phyloP scores from a whole-genome alignment of 2,113 vertebrate species.

The Sinocyclocheilus anophthalmus region DNA sequence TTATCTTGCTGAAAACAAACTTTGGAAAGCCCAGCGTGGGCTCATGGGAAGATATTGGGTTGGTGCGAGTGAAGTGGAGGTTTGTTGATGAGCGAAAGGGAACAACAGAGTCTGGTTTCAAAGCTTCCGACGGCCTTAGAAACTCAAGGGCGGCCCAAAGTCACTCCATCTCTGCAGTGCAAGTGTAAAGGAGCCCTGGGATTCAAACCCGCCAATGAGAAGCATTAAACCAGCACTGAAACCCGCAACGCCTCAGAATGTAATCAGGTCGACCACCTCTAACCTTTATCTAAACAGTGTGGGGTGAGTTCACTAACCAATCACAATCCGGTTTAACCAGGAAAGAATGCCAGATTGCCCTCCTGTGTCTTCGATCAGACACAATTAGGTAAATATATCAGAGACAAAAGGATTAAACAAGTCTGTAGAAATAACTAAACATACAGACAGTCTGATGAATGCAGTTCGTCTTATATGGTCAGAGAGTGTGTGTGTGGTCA shows the following conservation, averaged over 20 bases:
- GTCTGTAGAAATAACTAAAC: conserved; percentile 34
- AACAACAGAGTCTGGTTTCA: conserved; percentile 10
- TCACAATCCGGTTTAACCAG: neutral
- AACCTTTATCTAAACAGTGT: conserved; percentile 19
- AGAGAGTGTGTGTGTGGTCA: conserved; percentile 10
- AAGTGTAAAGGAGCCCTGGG: conserved; percentile 6
- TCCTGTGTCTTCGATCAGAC: conserved; percentile 15
- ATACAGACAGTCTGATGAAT: conserved; percentile 26
- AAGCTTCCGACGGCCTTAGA: conserved; percentile 18
- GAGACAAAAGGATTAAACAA: conserved; percentile 35
- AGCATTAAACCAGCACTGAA: neutral
- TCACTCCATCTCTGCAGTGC: conserved; percentile 14
- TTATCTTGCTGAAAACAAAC: neutral
- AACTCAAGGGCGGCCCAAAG: conserved; percentile 30
- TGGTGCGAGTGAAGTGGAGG: conserved; percentile 22
- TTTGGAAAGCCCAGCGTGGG: neutral
- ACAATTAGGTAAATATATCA: conserved; percentile 22
- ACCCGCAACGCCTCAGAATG: neutral
- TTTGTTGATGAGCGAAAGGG: conserved; percentile 10
- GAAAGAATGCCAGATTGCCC: conserved; percentile 13
- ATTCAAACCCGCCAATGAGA: conserved; percentile 15
- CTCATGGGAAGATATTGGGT: conserved; percentile 8
- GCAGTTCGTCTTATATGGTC: conserved; percentile 25
- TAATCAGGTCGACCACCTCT: conserved; percentile 16
- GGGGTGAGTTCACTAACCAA: neutral